Base-by-base conservation (phyloP, 2,888 invertebrate species). In the Pheosia tremula region DNA sequence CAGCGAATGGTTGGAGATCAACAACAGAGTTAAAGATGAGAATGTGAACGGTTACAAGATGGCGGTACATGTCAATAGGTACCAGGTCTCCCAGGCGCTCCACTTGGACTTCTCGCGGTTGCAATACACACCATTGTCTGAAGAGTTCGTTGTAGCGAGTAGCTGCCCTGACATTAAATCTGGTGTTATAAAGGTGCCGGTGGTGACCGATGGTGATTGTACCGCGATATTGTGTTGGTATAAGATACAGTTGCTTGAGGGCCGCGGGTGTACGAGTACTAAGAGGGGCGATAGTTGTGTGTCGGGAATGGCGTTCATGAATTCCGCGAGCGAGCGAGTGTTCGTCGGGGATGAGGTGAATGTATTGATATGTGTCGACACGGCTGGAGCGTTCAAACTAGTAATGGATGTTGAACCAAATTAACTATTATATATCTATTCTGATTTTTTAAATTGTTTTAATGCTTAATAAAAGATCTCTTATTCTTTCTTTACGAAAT, bases 151-250 rank as follows among this genome's bases (percentile, higher is more conserved):
- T 9, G 54, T 72, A 41, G 41, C 60, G 8, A n/a, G 3, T 10
- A 37, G 56, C 6, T 63, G 59, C 11, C 50, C 13, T 1, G 13
- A 55, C 0, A 53, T 63, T 41, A 56, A 41, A 9, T 63, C 69
- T 5, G 58, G 36, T 3, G 50, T 66, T 7, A 9, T 66, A 0
- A 56, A 66, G 43, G 64, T 66, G 0, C 13, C 54, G 3, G 60
- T 61, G 8, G 9, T 37, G 7, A 41, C 61, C 49, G 67, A 71
- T 37, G 69, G 72, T 3, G 58, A 60, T 4, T 62, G 62, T n/a
- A 72, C 62, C 43, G 75, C 68, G 0, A 13, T 77, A 0, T 47
- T 77, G 47, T 72, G 71, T 39, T 76, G 76, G 75, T 75, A 72
- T 55, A 63, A 62, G 37, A 57, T 76, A 3, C 63, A 64, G 50